phyloP scores from a whole-genome alignment of 2,888 invertebrate species.

The Synergus itoensis region DNA sequence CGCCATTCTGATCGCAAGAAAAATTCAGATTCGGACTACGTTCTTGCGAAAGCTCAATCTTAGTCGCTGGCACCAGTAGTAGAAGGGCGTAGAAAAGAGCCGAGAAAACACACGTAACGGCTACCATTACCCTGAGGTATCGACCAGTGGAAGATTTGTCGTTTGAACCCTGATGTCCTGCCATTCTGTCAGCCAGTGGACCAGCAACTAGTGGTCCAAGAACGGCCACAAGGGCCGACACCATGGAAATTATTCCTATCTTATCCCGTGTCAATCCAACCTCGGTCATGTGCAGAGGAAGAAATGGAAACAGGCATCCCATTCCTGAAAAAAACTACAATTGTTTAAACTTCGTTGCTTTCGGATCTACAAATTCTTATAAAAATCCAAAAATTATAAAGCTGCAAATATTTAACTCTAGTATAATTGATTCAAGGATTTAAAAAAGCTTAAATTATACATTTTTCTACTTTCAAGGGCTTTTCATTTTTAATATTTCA shows the following conservation, averaged over 20 bases:
- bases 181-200: constrained; percentile 87
- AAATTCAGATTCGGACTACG: constrained; percentile 84
- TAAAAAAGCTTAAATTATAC: too few relatives aligned
- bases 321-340: constrained; percentile 81
- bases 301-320: constrained; percentile 90
- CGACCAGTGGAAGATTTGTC: constrained; percentile 81
- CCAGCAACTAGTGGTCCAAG: constrained; percentile 89
- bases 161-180: constrained; percentile 73
- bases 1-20: constrained; percentile 85
- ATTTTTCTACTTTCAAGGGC: too few relatives aligned
- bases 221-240: constrained; percentile 87
- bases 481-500: too few relatives aligned
- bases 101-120: constrained; percentile 83
- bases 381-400: too few relatives aligned
- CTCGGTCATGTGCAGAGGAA: constrained; percentile 87
- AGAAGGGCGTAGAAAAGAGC: constrained; percentile 85
- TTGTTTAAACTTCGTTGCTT: neutral
- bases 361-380: neutral
- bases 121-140: constrained; percentile 84
- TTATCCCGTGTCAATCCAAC: constrained; percentile 87
- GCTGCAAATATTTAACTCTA: too few relatives aligned
- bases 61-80: constrained; percentile 82
- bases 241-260: constrained; percentile 86
- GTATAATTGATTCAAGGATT: too few relatives aligned
- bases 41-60: constrained; percentile 80